phyloP scores from a whole-genome alignment of 1,140 invertebrate species.

The Leptestheria dahalacensis region DNA sequence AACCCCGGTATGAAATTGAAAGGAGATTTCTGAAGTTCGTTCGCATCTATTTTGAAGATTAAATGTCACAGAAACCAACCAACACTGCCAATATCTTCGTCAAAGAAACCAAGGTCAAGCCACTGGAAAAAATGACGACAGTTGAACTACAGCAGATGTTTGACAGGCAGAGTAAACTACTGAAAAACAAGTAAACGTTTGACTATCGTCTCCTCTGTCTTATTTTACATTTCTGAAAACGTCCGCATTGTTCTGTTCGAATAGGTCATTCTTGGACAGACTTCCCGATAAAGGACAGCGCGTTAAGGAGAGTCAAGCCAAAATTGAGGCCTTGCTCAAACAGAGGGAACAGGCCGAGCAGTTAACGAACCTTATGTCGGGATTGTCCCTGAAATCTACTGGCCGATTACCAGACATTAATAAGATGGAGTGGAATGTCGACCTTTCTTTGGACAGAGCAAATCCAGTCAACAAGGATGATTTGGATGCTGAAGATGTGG shows the following conservation, averaged over 20 bases:
- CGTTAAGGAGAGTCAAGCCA: conserved; percentile 38
- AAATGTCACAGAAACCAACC: not conserved
- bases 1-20: too few relatives aligned
- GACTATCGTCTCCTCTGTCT: too few relatives aligned
- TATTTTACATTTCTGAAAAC: not conserved
- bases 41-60: not conserved
- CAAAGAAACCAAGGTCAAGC: not conserved
- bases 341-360: conserved; percentile 39
- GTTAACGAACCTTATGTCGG: conserved; percentile 38
- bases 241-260: conserved; percentile 16
- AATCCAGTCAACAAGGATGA: too few relatives aligned
- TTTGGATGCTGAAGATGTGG: too few relatives aligned
- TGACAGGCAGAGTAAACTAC: conserved; percentile 3
- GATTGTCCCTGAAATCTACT: conserved; percentile 34
- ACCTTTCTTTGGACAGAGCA: too few relatives aligned
- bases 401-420: conserved; percentile 38
- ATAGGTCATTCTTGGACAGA: conserved; percentile 32
- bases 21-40: not conserved
- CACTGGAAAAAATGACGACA: conserved; percentile 1
- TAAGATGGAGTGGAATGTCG: conserved; percentile 45
- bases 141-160: not conserved
- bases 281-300: conserved; percentile 51
- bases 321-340: conserved; percentile 37
- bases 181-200: conserved; percentile 4
- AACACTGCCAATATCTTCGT: not conserved